A percentile compares a stretch with the other conserved stretches of the same genome.
Evolutionary conservation across 2,797 vertebrate genomes (phyloP).

Genomic region (Kryptopterus vitreolus): DNA sequence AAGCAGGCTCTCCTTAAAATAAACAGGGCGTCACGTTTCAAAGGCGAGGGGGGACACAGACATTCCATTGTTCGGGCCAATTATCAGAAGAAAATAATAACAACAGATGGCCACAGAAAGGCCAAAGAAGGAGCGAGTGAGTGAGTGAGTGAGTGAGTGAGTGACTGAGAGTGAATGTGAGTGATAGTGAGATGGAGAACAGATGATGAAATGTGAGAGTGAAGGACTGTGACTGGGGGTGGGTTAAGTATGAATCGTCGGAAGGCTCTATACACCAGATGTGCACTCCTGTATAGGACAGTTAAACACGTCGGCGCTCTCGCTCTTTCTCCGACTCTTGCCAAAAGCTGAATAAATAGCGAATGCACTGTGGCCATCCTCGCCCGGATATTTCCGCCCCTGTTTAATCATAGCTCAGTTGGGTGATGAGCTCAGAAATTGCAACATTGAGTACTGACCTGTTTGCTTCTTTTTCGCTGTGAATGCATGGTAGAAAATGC

Average conservation of each 20-base stretch:
- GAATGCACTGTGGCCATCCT: not conserved
- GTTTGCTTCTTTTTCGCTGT: not conserved
- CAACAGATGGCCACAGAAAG: conserved; percentile 98
- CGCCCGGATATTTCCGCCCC: not conserved
- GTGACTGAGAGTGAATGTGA: conserved; percentile 68
- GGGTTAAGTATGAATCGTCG: conserved; percentile 52
- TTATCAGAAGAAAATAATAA: conserved; percentile 99
- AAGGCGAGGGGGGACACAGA: conserved; percentile 89
- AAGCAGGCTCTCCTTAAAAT: conserved; percentile 86
- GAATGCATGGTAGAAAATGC: not conserved
- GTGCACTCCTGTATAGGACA: conserved; percentile 88
- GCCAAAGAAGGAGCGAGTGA: conserved; percentile 82
- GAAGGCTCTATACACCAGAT: conserved; percentile 80
- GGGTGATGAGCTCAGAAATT: not conserved
- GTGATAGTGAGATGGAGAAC: conserved; percentile 47
- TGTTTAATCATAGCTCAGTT: not conserved
- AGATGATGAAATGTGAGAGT: conserved; percentile 78
- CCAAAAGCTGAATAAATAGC: not conserved
- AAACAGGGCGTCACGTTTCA: conserved; percentile 98
- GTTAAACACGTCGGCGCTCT: conserved; percentile 68
- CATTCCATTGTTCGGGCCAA: conserved; percentile 99
- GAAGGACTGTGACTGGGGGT: conserved; percentile 44
- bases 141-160: conserved; percentile 66
- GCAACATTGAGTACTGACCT: not conserved
- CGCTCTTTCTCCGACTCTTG: conserved; percentile 43